phyloP scores from a whole-genome alignment of 1,140 invertebrate species.

The Monomorium pharaonis region DNA sequence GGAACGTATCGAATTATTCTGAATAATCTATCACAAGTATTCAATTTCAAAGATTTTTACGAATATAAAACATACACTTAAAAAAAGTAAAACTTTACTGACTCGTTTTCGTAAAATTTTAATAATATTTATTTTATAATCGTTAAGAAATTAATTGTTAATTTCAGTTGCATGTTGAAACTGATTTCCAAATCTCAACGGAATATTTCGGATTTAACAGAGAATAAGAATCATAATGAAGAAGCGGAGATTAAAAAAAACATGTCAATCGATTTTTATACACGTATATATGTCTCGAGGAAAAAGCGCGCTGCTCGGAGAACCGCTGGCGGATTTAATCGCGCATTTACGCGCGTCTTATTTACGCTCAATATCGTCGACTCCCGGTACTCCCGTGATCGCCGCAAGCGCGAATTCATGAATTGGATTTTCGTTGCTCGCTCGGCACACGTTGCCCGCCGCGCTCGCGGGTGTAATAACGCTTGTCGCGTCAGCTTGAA shows the following conservation, averaged over 20 bases:
- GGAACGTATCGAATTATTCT: neutral
- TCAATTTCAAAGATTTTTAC: neutral
- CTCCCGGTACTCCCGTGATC: constrained; percentile 35
- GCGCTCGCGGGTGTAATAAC: constrained; percentile 51
- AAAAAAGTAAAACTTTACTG: neutral
- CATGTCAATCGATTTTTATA: neutral
- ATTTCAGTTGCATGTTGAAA: neutral
- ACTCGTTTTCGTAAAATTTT: neutral
- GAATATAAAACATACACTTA: neutral
- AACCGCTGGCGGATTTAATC: constrained; percentile 53
- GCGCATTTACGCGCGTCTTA: constrained; percentile 55
- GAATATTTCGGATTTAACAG: no score
- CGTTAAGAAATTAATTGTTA: neutral
- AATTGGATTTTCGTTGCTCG: constrained; percentile 59
- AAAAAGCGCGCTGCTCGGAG: neutral
- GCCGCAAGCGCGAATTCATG: constrained; percentile 58
- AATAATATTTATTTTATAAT: neutral
- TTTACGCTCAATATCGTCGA: constrained; percentile 50
- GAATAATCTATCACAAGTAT: neutral
- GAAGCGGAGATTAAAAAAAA: neutral
- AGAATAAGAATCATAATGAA: neutral
- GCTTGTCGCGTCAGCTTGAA: constrained; percentile 45
- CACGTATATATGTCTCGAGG: no score
- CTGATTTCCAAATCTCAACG: neutral
- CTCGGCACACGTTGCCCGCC: constrained; percentile 6